Conservation (phyloP, 1,140 invertebrate species). For the Lordiphosa stackelbergi region DNA sequence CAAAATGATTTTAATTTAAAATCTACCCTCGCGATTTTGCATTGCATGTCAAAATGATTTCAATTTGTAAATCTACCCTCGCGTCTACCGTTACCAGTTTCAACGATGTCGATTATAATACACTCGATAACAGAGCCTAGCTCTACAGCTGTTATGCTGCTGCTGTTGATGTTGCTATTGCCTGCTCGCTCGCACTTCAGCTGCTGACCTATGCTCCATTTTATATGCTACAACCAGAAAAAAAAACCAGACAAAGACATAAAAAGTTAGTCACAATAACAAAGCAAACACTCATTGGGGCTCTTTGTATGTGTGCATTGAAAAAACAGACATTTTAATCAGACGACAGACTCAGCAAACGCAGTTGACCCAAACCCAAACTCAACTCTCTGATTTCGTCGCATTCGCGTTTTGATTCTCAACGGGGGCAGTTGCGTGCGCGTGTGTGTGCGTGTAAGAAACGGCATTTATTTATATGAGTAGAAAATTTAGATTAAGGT, state of each 20-base stretch:
- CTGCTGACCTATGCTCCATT: slow-evolving; percentile 28
- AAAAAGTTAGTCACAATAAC: neutral
- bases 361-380: slow-evolving; percentile 11
- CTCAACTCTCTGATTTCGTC: slow-evolving; percentile 28
- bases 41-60: no score
- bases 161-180: slow-evolving; percentile 14
- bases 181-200: slow-evolving; percentile 36
- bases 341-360: slow-evolving; percentile 17
- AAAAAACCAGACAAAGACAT: slow-evolving; percentile 30
- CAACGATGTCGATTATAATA: slow-evolving; percentile 2
- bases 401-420: slow-evolving; percentile 57
- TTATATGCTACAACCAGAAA: slow-evolving; percentile 8
- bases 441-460: slow-evolving; percentile 14
- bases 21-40: no score
- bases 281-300: slow-evolving; percentile 5
- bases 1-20: no score
- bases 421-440: slow-evolving; percentile 43
- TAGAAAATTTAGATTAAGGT: slow-evolving; percentile 18
- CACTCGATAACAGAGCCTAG: slow-evolving; percentile 14
- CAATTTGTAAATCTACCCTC: neutral
- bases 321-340: slow-evolving; percentile 15
- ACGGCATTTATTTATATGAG: slow-evolving; percentile 6
- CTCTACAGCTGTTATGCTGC: slow-evolving; percentile 3
- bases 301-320: slow-evolving; percentile 2
- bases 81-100: neutral